A percentile compares a stretch with the other conserved stretches of the same genome.
These are phyloP conservation scores for Aphaenogaster floridana DNA, from an alignment of 1,140 invertebrate species.

Conservation along the genomic window DNA sequence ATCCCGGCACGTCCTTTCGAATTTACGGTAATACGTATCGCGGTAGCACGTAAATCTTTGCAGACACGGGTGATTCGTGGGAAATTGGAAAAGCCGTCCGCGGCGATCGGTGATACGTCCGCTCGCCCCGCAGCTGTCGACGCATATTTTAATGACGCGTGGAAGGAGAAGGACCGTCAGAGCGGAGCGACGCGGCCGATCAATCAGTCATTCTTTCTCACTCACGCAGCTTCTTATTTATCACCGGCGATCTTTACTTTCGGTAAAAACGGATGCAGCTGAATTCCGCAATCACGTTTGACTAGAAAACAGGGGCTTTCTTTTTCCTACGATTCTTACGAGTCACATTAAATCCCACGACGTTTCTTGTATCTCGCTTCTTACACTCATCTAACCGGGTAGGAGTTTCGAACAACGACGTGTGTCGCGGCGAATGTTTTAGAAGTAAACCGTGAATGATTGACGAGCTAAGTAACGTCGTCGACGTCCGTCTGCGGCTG, in stretches of 20 bases:
- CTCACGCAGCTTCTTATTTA: not conserved
- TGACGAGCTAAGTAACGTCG: constrained; percentile 33
- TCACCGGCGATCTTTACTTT: not conserved
- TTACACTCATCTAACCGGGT: not conserved
- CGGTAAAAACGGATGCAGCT: not conserved
- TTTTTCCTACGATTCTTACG: not conserved
- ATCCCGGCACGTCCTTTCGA: constrained; percentile 65
- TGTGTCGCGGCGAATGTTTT: not conserved
- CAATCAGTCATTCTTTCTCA: constrained; percentile 59
- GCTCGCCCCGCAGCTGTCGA: constrained; percentile 47
- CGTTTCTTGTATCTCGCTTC: not conserved
- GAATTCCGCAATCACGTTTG: not conserved
- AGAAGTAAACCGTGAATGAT: constrained; percentile 23
- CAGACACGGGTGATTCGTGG: constrained; percentile 64
- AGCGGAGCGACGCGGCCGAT: constrained; percentile 65
- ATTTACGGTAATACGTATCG: constrained; percentile 73
- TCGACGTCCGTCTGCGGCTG: constrained; percentile 29
- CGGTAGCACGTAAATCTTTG: constrained; percentile 72
- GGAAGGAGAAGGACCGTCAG: constrained; percentile 64
- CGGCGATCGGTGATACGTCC: constrained; percentile 73
- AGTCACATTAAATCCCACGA: not conserved
- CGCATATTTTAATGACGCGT: constrained; percentile 80
- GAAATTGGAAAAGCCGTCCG: constrained; percentile 76
- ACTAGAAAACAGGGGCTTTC: not conserved
- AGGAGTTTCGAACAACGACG: not conserved